Evolutionary conservation across 2,888 invertebrate genomes (phyloP).

Genomic region (Amphipyra tragopoginis): DNA sequence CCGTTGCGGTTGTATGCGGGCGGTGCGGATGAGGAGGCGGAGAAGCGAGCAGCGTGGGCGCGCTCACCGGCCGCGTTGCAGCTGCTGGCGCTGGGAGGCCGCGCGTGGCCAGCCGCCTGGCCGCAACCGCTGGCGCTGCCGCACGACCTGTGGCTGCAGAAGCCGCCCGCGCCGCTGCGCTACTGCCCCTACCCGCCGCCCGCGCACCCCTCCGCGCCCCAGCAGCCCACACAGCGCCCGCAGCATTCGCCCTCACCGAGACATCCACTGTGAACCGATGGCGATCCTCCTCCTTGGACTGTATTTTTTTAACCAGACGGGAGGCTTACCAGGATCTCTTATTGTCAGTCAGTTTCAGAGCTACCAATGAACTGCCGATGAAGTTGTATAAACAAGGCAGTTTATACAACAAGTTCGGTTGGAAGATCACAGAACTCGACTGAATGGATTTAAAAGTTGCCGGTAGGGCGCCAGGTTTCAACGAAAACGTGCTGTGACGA

Average conservation of each 20-base stretch:
- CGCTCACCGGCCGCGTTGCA: constrained; percentile 85
- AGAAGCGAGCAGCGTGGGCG: constrained; percentile 90
- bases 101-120: constrained; percentile 96
- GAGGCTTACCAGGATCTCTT: constrained; percentile 8
- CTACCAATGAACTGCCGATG: neutral
- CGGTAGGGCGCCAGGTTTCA: constrained; percentile 23
- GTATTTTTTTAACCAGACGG: constrained; percentile 19
- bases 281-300: constrained; percentile 42
- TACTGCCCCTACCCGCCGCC: constrained; percentile 91
- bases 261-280: constrained; percentile 80
- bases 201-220: constrained; percentile 70
- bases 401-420: constrained; percentile 6
- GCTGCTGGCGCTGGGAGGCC: constrained; percentile 90
- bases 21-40: constrained; percentile 88
- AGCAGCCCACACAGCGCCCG: constrained; percentile 62
- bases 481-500: constrained; percentile 72
- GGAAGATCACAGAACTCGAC: neutral
- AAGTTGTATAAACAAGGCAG: neutral
- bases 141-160: constrained; percentile 98
- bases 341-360: constrained; percentile 2
- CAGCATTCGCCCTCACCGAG: constrained; percentile 81
- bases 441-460: constrained; percentile 5
- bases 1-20: constrained; percentile 92
- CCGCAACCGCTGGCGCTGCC: constrained; percentile 96
- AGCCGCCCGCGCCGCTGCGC: constrained; percentile 91